Conservation (phyloP, 2,888 invertebrate genomes). For the Zele albiditarsus region DNA sequence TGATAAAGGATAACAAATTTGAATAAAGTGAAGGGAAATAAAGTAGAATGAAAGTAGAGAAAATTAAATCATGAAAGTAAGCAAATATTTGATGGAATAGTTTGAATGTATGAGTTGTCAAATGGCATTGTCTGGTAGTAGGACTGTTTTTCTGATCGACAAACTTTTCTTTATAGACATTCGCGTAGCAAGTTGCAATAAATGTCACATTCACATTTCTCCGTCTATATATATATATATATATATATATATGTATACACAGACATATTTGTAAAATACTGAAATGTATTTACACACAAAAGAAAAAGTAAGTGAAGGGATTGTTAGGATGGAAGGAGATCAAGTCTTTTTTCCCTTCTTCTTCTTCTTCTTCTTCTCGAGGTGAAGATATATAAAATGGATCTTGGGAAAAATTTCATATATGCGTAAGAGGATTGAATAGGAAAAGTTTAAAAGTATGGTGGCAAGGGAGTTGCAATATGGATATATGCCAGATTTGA, state of each 20-base stretch:
- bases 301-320: background rate
- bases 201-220: background rate
- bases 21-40: background rate
- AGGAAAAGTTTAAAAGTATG: background rate
- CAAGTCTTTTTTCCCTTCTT: conserved; percentile 6
- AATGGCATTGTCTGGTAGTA: background rate
- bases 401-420: background rate
- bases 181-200: background rate
- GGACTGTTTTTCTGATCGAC: background rate
- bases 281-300: conserved; percentile 13
- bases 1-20: background rate
- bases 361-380: background rate
- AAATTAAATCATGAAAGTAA: background rate
- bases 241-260: background rate
- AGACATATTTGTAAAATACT: background rate
- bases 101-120: background rate
- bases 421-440: conserved; percentile 28
- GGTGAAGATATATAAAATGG: background rate
- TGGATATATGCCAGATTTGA: background rate
- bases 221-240: background rate
- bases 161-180: conserved; percentile 17
- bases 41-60: background rate
- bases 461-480: background rate
- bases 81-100: background rate
- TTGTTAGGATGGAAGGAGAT: conserved; percentile 27